Base-by-base conservation (phyloP, 2,113 vertebrate species). In the Acanthochromis polyacanthus region DNA sequence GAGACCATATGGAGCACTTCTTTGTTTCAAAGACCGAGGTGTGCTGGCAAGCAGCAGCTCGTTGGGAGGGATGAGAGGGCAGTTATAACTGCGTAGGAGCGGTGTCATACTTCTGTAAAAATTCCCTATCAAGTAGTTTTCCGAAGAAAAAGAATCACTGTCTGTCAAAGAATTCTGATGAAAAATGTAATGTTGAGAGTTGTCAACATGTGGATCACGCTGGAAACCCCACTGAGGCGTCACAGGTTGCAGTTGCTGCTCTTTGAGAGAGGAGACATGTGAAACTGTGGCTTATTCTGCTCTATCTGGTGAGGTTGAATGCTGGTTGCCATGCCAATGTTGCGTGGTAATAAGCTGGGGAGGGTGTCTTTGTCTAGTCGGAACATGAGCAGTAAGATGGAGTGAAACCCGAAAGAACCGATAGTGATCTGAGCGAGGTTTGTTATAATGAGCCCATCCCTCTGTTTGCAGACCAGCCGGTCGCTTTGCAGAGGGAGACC, bases 311-410 rank as follows among this genome's bases (percentile, higher is more conserved):
- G 61, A 72, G 60, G 63, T 67, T 85, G 80, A 61, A 53, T 64
- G 51, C 66, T 12, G 14, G 87, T 93, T 91, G 86, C 91, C 61
- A 89, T 89, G 87, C 80, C 84, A 74, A 63, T 78, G 72, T 88
- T 90, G 67, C 80, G 68, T 86, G 70, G 85, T 84, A 67, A 87
- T 84, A 82, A 79, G 65, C 45, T 12, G n/a, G 28, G 10, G 79
- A 36, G 15, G 15, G 16, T 10, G 68, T 70, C 75, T 84, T 83
- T 87, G 79, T 92, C 46, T 71, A 12, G 43, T 23, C 53, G 32
- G 62, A 38, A 75, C 62, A 57, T 86, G 82, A 73, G 38, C 2
- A 2, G 16, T 19, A 30, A 60, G 56, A 86, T 40, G 68, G 66
- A 85, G 57, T 19, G 75, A 64, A 81, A 50, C 58, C 1, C 51